Evolutionary conservation across 2,113 vertebrate genomes (phyloP).

Genomic region (Butorides virescens): DNA sequence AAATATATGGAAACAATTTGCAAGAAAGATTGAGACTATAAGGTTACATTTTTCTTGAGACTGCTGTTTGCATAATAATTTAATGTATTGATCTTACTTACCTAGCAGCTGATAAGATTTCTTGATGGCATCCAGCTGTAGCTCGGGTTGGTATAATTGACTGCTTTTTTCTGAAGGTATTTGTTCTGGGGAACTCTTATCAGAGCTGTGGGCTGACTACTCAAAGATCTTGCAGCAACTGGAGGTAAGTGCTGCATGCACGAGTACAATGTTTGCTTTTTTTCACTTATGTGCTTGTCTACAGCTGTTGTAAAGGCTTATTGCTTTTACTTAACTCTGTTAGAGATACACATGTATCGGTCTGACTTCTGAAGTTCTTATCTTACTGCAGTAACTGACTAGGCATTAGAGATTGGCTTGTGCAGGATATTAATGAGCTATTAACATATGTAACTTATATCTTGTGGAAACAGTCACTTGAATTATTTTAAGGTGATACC

Average conservation of each 20-base stretch:
- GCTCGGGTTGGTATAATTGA: not conserved
- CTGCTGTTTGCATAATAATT: not conserved
- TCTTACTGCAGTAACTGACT: not conserved
- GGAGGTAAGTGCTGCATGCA: not conserved
- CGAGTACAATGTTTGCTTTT: not conserved
- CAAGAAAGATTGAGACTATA: not conserved
- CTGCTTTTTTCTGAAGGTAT: not conserved
- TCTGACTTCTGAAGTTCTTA: not conserved
- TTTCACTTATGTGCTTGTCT: not conserved
- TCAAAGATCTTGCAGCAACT: not conserved
- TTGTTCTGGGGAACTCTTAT: not conserved
- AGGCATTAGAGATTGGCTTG: not conserved
- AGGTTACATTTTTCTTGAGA: not conserved
- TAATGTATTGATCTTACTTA: not conserved
- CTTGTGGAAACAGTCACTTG: not conserved
- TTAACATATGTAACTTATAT: not conserved
- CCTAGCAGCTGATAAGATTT: not conserved
- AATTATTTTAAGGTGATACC: not conserved
- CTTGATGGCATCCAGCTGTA: not conserved
- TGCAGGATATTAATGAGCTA: not conserved
- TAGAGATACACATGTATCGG: accelerated
- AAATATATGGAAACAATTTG: not conserved
- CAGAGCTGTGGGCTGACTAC: not conserved
- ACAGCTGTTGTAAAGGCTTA: not conserved
- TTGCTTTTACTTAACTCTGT: not conserved